phyloP scores from a whole-genome alignment of 2,113 vertebrate genomes.

The Oncorhynchus nerka region DNA sequence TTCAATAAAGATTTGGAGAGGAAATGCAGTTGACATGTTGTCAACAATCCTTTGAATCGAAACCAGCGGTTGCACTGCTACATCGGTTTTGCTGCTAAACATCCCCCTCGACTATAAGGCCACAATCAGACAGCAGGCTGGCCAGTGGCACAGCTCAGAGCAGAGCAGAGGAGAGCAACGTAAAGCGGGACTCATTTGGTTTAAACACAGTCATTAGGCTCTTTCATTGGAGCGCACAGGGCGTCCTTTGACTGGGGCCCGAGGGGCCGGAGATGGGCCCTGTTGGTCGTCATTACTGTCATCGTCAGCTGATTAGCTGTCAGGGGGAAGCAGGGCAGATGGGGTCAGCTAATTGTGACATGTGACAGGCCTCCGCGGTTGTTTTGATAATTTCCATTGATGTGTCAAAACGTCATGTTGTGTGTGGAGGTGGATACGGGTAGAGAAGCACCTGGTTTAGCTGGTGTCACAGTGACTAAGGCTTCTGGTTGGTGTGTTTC shows the following conservation, averaged over 20 bases:
- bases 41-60: too few species aligned
- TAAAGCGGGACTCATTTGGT: slow-evolving; percentile 2
- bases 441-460: too few species aligned
- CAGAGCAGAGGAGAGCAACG: background rate
- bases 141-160: background rate
- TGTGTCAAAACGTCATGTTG: slow-evolving; percentile 47
- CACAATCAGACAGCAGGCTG: slow-evolving; percentile 10
- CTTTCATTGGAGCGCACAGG: slow-evolving; percentile 50
- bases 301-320: slow-evolving; percentile 47
- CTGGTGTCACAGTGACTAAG: too few species aligned
- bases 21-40: too few species aligned
- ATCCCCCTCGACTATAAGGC: background rate
- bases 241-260: slow-evolving; percentile 45
- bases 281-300: slow-evolving; percentile 71
- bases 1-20: too few species aligned
- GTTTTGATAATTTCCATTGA: slow-evolving; percentile 42
- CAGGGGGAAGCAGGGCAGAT: slow-evolving; percentile 30
- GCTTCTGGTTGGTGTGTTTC: too few species aligned
- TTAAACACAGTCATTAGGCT: slow-evolving; percentile 50
- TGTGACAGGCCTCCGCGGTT: slow-evolving; percentile 33
- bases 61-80: too few species aligned
- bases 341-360: slow-evolving; percentile 64
- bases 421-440: background rate
- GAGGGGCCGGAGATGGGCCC: slow-evolving; percentile 26
- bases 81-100: too few species aligned